Evolutionary conservation across 1,140 invertebrate genomes (phyloP).

Genomic region (Caenorhabditis latens): DNA sequence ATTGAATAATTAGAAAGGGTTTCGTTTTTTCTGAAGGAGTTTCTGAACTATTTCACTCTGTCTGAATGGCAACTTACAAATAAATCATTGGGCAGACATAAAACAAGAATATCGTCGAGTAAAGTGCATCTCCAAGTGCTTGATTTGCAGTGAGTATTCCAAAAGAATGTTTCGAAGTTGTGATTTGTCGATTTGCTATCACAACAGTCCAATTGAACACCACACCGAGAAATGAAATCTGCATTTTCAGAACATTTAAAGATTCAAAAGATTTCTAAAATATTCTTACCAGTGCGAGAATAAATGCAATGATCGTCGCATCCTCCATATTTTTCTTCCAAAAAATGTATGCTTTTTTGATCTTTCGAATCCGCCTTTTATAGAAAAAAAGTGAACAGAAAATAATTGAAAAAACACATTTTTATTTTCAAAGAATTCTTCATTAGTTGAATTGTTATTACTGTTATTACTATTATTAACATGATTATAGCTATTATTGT

Average conservation of each 20-base stretch:
- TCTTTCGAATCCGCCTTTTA: neutral
- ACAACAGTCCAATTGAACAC: neutral
- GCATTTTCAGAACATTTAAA: neutral
- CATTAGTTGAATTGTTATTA: neutral
- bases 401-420: neutral
- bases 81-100: neutral
- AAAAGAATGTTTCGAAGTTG: slow-evolving; percentile 4
- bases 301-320: neutral
- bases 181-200: neutral
- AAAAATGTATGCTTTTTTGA: neutral
- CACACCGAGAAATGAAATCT: slow-evolving; percentile 1
- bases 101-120: neutral
- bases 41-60: too few species aligned
- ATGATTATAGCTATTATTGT: too few species aligned
- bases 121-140: neutral
- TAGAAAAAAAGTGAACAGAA: neutral
- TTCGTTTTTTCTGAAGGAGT: neutral
- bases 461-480: too few species aligned
- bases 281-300: neutral
- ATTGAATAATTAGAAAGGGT: neutral
- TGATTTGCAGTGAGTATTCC: neutral
- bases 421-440: neutral
- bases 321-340: neutral
- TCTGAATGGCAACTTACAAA: neutral
- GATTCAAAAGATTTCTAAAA: neutral